Conservation (phyloP, 2,113 vertebrate genomes). For the Sclerurus mexicanus region DNA sequence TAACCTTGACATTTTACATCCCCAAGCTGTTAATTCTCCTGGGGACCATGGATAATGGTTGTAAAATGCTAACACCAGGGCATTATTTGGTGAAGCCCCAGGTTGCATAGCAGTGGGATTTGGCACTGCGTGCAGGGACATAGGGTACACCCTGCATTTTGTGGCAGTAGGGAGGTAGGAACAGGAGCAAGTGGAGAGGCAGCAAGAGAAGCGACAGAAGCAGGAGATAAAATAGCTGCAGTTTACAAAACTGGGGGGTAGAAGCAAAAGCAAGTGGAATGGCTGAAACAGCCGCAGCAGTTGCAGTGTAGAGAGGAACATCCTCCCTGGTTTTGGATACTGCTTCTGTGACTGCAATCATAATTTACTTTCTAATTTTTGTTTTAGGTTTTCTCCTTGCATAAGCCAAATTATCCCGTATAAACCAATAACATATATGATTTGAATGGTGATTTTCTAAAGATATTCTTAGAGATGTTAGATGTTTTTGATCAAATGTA, state of each 20-base stretch:
- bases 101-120: not conserved
- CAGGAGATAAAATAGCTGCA: not conserved
- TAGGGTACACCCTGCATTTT: not conserved
- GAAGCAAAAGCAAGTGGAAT: not conserved
- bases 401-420: not conserved
- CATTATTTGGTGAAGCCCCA: not conserved
- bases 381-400: not conserved
- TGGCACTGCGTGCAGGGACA: not conserved
- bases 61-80: not conserved
- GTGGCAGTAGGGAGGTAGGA: not conserved
- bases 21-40: not conserved
- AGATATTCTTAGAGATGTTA: not conserved
- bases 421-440: not conserved
- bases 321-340: not conserved
- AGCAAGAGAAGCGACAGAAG: not conserved
- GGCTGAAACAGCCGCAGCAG: not conserved
- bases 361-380: not conserved
- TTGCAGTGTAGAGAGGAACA: not conserved
- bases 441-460: not conserved
- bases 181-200: not conserved
- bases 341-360: not conserved
- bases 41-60: not conserved
- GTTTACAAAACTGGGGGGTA: not conserved
- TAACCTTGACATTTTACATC: not conserved
- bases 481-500: not conserved